Base-by-base conservation (phyloP, 2,888 invertebrate species). In the Leucania comma region DNA sequence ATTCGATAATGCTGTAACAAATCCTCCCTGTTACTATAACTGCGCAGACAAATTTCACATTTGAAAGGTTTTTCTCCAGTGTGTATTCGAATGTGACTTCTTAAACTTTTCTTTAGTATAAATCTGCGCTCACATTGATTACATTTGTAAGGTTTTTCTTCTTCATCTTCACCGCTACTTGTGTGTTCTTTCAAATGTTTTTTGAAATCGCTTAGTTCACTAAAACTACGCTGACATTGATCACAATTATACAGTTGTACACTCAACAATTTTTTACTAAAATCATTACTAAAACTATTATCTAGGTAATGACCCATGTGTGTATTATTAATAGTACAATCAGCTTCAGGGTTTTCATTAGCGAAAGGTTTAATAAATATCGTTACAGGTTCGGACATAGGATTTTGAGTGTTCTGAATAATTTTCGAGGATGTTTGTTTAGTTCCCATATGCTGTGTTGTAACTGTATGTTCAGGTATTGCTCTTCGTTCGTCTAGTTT, bases 201-300 rank as follows among this genome's bases (percentile, higher is more conserved):
- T 14, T 10, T 20, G 0, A 53, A 53, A 51, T 4, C 24, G 6
- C 1, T 0, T 1, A 3, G 12, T 14, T 17, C 0, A 14, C 2
- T n/a, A 38, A 10, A 63, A 9, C 22, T 22, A 20, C 42, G 57
- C 6, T 14, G n/a, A 42, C 61, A 61, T 20, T 17, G 10, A 4
- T 24, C 51, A 35, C 62, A 62, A 35, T 51, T 51, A 17, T n/a
- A 53, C 17, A 35, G 20, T 50, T 61, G 29, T 50, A 24, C 24
- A 20, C 20, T 59, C 6, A 10, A 24, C 12, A 46, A 12, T 26
- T 60, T n/a, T 17, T 26, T 3, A 8, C 10, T 29, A 5, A 20
- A 14, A 20, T 22, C 17, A 17, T 17, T n/a, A 9, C n/a, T 32
- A 20, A 42, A 42, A n/a, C n/a, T 48, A n/a, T 9, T 48, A 48